Base-by-base conservation (phyloP, 1,140 invertebrate genomes). In the Apocrypta bakeri region DNA sequence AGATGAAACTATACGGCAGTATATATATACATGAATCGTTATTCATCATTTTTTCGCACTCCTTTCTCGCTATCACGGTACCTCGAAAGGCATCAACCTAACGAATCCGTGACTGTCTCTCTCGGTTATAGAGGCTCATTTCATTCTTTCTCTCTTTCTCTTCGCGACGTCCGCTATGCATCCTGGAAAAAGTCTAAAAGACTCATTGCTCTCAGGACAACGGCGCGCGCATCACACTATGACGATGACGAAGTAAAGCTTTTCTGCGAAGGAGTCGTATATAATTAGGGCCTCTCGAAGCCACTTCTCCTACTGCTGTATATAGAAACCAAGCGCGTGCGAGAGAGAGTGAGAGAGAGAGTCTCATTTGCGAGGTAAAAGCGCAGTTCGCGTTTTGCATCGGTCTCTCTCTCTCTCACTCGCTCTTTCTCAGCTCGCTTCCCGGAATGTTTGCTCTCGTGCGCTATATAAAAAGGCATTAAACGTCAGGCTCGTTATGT, bases 401-500 rank as follows among this genome's bases (percentile, higher is more conserved):
- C 25, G 56, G 12, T 31, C 27, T 71, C 64, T 1, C 27, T 24
- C 68, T 68, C 24, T 56, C 6, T 40, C 76, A 61, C 29, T 75
- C 17, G 61, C 3, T 74, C 24, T 48, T n/a, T 74, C 27, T 17
- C 21, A 7, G 8, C 21, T 72, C 27, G 72, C 48, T 83, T 83
- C 83, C 63, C 69, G 71, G 83, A 87, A 85, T 79, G 83, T 85
- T 83, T 84, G 83, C 84, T 81, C 79, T 82, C 75, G 83, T 56
- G 48, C 85, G 76, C 82, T 74, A 79, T 83, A 83, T 85, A 85
- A 77, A 82, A 87, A 85, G 81, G 79, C 83, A 87, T 85, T 87
- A 85, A 88, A 87, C 77, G 84, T 73, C 68, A 79, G 37, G 82
- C 87, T 89, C 86, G 86, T 87, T 89, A 88, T 63, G 83, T 80